Percentiles rank a stretch among this genome's conserved stretches.
Conservation (phyloP, 2,113 vertebrate genomes). For the Toxotes chatareus region DNA sequence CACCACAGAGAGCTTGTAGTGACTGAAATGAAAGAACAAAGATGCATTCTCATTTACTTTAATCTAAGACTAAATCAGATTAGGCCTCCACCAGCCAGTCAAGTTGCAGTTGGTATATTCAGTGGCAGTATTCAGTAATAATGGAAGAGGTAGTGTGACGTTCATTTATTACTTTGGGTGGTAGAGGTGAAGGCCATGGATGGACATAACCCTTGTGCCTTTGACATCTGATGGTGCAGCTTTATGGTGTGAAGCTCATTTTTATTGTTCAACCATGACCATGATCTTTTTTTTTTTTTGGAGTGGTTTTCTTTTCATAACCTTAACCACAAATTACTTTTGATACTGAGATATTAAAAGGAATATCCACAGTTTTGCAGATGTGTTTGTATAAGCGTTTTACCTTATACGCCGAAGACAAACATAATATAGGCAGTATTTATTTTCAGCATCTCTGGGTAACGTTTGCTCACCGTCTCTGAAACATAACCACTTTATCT, state of each 20-base stretch:
- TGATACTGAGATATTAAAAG: background rate
- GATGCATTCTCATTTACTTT: background rate
- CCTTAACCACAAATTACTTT: background rate
- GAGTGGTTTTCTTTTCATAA: background rate
- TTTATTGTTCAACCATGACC: background rate
- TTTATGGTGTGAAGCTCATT: background rate
- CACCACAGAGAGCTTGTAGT: conserved; percentile 89
- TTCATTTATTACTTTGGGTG: background rate
- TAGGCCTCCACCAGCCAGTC: too few relatives aligned
- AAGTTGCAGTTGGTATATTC: background rate
- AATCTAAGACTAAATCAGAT: background rate
- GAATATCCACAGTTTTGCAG: too few relatives aligned
- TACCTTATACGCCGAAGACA: background rate
- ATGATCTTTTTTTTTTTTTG: background rate
- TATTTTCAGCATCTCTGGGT: background rate
- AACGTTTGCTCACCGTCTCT: conserved; percentile 85
- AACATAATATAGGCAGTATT: background rate
- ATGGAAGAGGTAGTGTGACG: background rate
- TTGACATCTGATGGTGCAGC: background rate
- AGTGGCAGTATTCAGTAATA: background rate
- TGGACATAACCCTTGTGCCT: background rate
- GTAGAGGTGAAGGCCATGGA: background rate
- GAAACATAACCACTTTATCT: conserved; percentile 94
- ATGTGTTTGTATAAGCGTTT: background rate
- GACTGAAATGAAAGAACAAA: conserved; percentile 74